Conservation (phyloP, 2,797 vertebrate species). For the Propithecus deckenii region DNA sequence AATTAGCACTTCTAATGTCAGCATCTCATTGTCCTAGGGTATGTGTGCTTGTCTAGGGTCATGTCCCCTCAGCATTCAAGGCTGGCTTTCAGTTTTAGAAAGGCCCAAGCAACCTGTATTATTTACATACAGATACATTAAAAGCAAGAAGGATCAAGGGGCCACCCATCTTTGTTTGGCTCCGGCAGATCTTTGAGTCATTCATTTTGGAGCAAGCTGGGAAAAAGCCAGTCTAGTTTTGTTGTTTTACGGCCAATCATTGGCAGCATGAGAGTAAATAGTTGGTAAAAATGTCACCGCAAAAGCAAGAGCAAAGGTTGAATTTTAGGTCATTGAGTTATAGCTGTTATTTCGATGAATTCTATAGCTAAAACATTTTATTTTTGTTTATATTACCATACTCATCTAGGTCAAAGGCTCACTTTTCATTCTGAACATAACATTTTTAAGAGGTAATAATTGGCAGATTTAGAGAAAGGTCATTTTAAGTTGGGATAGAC, state of each 20-base stretch:
- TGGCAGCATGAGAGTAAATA: neutral
- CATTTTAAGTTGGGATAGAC: slow-evolving; percentile 48
- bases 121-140: slow-evolving; percentile 31
- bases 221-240: neutral
- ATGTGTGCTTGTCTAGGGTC: neutral
- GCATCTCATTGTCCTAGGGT: neutral
- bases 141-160: slow-evolving; percentile 21
- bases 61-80: slow-evolving; percentile 3
- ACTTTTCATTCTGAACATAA: neutral
- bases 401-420: neutral
- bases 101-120: neutral
- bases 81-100: slow-evolving; percentile 30
- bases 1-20: slow-evolving; percentile 16
- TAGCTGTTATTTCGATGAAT: slow-evolving; percentile 19
- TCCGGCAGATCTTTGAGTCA: neutral
- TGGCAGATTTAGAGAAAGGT: slow-evolving; percentile 32
- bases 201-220: neutral
- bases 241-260: neutral
- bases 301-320: neutral
- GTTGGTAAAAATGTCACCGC: neutral
- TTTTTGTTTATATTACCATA: slow-evolving; percentile 11
- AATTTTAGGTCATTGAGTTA: slow-evolving; percentile 24
- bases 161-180: neutral
- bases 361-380: slow-evolving; percentile 34
- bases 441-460: slow-evolving; percentile 25